phyloP scores from a whole-genome alignment of 2,113 vertebrate species.

The Chlamydotis undulata region DNA sequence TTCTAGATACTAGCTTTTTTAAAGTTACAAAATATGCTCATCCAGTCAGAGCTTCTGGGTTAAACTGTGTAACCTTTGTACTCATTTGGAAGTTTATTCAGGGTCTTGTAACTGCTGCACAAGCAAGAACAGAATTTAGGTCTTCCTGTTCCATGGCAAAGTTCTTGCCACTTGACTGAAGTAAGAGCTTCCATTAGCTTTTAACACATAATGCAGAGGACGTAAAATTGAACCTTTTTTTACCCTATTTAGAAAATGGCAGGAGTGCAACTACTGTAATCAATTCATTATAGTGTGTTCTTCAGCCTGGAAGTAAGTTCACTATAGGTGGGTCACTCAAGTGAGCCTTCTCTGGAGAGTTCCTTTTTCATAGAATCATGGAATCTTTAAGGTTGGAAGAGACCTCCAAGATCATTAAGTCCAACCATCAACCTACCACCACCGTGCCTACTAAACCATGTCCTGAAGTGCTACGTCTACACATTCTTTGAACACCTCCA shows the following conservation, averaged over 20 bases:
- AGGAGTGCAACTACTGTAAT: not conserved
- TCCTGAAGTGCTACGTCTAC: no score
- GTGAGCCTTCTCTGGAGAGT: no score
- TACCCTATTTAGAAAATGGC: not conserved
- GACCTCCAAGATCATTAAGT: no score
- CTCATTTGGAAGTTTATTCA: not conserved
- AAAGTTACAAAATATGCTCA: not conserved
- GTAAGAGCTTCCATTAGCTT: constrained; percentile 51
- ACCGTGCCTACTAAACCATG: no score
- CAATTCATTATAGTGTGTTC: not conserved
- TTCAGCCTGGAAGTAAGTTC: not conserved
- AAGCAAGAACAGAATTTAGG: constrained; percentile 12
- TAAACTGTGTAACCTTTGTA: not conserved
- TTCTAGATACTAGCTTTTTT: not conserved
- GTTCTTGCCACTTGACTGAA: not conserved
- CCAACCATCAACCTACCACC: no score
- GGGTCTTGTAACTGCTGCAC: not conserved
- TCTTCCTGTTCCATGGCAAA: not conserved
- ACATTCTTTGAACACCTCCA: no score
- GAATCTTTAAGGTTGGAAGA: no score
- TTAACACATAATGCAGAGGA: constrained; percentile 11
- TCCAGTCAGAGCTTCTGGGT: not conserved
- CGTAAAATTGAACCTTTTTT: constrained; percentile 22
- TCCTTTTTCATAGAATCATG: no score
- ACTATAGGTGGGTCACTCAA: not conserved